Percentiles rank a stretch among this genome's conserved stretches.
These are phyloP conservation scores for Aegotheles bennettii DNA, from an alignment of 2,113 vertebrate genomes.

Conservation along the genomic window DNA sequence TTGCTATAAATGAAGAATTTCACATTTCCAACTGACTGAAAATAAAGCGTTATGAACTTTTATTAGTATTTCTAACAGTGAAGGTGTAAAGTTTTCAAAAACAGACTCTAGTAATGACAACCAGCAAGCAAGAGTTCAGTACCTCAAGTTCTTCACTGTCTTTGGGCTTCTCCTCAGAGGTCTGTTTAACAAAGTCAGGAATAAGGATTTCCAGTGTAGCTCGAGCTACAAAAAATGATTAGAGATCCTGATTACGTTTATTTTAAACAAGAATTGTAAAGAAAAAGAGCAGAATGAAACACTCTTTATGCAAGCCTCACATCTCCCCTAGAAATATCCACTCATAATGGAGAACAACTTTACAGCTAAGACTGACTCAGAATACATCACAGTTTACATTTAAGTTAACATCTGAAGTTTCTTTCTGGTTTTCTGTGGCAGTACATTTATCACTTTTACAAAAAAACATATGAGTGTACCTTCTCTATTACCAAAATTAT, in stretches of 20 bases:
- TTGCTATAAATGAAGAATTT: neutral
- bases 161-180: constrained; percentile 93
- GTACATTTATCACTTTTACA: neutral
- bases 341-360: neutral
- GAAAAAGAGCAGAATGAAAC: neutral
- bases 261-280: neutral
- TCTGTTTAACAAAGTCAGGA: constrained; percentile 98
- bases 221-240: constrained; percentile 78
- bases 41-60: neutral
- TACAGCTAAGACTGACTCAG: neutral
- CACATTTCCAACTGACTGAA: neutral
- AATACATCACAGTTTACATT: too few species aligned
- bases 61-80: neutral
- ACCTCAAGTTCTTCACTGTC: constrained; percentile 98
- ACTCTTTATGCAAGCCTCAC: neutral
- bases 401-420: neutral
- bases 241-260: neutral
- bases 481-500: neutral
- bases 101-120: neutral
- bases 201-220: constrained; percentile 99
- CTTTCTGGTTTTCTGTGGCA: neutral
- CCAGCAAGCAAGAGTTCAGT: neutral
- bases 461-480: fast-evolving
- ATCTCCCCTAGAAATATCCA: neutral
- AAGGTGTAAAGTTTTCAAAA: neutral